Conservation (phyloP, 2,797 vertebrate genomes). For the Microtus obscurus region DNA sequence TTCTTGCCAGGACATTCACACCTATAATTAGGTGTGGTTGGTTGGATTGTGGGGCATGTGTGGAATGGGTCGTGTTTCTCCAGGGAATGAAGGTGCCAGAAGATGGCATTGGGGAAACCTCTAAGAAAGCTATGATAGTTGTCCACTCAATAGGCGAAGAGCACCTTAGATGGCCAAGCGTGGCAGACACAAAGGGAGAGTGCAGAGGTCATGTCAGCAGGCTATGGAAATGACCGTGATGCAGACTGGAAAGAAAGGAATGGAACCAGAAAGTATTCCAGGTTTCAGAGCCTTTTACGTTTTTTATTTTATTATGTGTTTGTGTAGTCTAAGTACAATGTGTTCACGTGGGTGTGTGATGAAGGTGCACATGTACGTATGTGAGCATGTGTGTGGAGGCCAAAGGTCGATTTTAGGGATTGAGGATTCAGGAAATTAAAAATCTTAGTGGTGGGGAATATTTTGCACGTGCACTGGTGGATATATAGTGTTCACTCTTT, state of each 20-base stretch:
- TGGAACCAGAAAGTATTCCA: background rate
- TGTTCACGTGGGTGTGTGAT: background rate
- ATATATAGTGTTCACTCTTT: slow-evolving; percentile 3
- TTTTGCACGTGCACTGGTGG: background rate
- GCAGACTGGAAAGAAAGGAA: background rate
- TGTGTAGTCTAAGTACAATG: too few relatives aligned
- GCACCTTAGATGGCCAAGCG: background rate
- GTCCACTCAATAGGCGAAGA: background rate
- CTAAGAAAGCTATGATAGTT: background rate
- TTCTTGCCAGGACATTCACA: background rate
- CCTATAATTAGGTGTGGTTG: background rate
- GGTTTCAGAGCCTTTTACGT: background rate
- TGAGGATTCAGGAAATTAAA: background rate
- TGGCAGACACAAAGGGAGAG: background rate
- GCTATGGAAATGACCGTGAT: background rate
- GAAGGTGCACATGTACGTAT: background rate
- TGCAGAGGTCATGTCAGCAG: background rate
- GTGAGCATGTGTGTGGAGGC: background rate
- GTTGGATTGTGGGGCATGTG: background rate
- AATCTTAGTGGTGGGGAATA: slow-evolving; percentile 13
- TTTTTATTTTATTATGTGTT: background rate
- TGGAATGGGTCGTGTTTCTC: background rate
- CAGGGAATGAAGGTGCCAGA: background rate
- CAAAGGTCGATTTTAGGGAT: background rate
- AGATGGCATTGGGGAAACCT: background rate